Evolutionary conservation across 2,797 vertebrate species (phyloP), one percentile per base, ranked within the genome.

Genomic region (Hypotaenidia okinawae): DNA sequence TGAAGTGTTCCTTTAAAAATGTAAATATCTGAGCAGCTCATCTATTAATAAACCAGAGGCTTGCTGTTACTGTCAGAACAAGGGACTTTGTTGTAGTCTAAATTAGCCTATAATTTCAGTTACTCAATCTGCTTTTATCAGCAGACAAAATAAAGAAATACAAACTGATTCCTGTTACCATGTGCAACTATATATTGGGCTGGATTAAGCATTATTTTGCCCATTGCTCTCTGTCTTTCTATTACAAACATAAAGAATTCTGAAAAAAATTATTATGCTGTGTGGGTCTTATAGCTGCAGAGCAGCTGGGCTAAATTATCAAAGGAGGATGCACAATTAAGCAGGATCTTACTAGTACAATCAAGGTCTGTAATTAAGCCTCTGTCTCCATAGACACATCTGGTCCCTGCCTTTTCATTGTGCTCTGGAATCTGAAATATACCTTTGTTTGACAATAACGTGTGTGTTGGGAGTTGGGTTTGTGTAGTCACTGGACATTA

Each of bases 251-350:
- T 52, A n/a, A 93, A 80, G 11, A 74, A 89, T 89, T 93, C 55
- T 72, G 74, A 54, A 84, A 52, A 13, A 45, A 47, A 47, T 23
- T 43, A 58, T 27, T 84, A 28, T 13, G 52, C 41, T 7, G 2
- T 79, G 90, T 69, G 81, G 73, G 23, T 90, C 37, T 47, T 58
- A 21, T 3, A 85, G 30, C 25, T 2, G 2, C 58, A 86, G 62
- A 96, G 87, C 89, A 97, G 92, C 87, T 96, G 94, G 69, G n/a
- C 51, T 85, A 75, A 95, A 93, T 81, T 87, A 69, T 78, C 94
- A 92, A 87, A 97, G 94, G 62, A 94, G 30, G 87, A 94, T 93
- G 89, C 69, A 91, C 78, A 92, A 87, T 94, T 96, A 91, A 95
- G 37, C 73, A 78, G 87, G 82, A 89, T 92, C 92, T 93, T 92